These are phyloP conservation scores for Erebia palarica DNA, from an alignment of 2,888 invertebrate genomes.

Conservation along the genomic window DNA sequence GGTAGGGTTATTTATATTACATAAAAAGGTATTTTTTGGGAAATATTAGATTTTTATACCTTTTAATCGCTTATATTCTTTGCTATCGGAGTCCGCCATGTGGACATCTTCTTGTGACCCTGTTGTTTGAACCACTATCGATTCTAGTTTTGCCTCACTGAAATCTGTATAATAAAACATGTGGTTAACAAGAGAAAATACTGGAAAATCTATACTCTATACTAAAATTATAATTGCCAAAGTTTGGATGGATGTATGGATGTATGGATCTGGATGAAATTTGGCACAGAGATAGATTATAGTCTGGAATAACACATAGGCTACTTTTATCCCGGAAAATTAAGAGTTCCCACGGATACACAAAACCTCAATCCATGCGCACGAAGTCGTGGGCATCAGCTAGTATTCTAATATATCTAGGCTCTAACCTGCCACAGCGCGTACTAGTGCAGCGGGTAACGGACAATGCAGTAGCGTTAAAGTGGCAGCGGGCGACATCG, in stretches of 20 bases:
- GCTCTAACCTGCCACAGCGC: slow-evolving; percentile 56
- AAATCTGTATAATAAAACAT: slow-evolving; percentile 56
- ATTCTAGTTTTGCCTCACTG: slow-evolving; percentile 63
- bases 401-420: too few relatives aligned
- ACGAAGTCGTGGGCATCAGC: too few relatives aligned
- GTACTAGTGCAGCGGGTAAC: slow-evolving; percentile 85
- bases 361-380: too few relatives aligned
- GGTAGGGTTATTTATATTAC: too few relatives aligned
- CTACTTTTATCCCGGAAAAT: too few relatives aligned
- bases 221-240: too few relatives aligned
- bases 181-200: neutral
- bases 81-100: slow-evolving; percentile 54
- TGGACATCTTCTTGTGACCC: slow-evolving; percentile 57
- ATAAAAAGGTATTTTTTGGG: too few relatives aligned
- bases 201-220: neutral
- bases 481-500: slow-evolving; percentile 90
- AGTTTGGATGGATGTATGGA: too few relatives aligned
- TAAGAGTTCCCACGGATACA: too few relatives aligned
- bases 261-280: too few relatives aligned
- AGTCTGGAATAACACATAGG: too few relatives aligned
- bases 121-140: slow-evolving; percentile 53
- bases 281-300: too few relatives aligned
- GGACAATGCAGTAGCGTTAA: slow-evolving; percentile 89
- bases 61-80: slow-evolving; percentile 34
- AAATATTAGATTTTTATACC: slow-evolving; percentile 16